Base-by-base conservation (phyloP, 2,888 invertebrate species). In the Scaptomyza caliginosa region DNA sequence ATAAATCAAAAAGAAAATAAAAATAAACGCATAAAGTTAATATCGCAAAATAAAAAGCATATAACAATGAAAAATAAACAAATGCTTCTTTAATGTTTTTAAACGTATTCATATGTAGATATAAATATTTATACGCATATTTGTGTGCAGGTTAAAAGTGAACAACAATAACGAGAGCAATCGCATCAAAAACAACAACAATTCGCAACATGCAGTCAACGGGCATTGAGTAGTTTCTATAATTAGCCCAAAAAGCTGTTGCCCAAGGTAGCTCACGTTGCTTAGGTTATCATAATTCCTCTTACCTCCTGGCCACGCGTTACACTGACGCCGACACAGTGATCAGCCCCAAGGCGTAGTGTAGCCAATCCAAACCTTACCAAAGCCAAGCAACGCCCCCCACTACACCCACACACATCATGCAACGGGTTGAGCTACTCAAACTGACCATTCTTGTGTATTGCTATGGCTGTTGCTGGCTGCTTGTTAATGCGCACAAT, bases 401-500 rank as follows among this genome's bases (percentile, higher is more conserved):
- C 70, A 50, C 57, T 8, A 19, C 7, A 24, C 2, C 8, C 17
- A 38, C 23, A 38, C 23, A 17, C 34, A 58, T 42, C 52, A 51
- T 79, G 76, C 51, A 50, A 30, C 40, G 52, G 17, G 28, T 34
- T 24, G 50, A 55, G 30, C 28, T 62, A 39, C 50, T 69, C 34
- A 58, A 57, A 40, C 19, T 74, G 57, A 16, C 59, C 39, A 60
- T 58, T 38, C 19, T 64, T 24, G 17, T 55, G 48, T 56, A 42
- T 39, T 58, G 76, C 52, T 76, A 38, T 48, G 59, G 57, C 57
- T 60, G 28, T 57, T 60, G 28, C 40, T 59, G 48, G 55, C 45
- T 60, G 36, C 21, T 56, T 32, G 63, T 56, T 7, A 57, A 54
- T 36, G 80, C 81, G 21, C 89, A 89, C 79, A 93, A 93, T 76